These are phyloP conservation scores for Thamnophis sirtalis DNA, from an alignment of 2,113 vertebrate species.

Conservation along the genomic window DNA sequence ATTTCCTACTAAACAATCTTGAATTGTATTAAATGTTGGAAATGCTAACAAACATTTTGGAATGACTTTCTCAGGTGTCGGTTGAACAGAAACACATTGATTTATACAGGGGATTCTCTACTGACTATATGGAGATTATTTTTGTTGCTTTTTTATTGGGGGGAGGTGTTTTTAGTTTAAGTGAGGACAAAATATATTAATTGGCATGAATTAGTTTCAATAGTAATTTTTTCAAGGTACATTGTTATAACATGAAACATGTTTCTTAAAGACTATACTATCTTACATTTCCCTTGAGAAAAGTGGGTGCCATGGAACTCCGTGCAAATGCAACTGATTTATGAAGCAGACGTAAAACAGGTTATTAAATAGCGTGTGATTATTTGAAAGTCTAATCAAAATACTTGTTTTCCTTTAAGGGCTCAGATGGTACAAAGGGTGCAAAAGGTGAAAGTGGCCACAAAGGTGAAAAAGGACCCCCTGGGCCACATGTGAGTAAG, in stretches of 20 bases:
- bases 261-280: not conserved
- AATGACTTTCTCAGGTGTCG: not conserved
- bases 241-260: not conserved
- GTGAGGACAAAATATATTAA: not conserved
- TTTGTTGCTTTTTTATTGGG: not conserved
- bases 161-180: not conserved
- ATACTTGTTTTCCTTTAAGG: conserved; percentile 48
- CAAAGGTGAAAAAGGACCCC: conserved; percentile 56
- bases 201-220: not conserved
- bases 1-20: not conserved
- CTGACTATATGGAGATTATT: not conserved
- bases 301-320: not conserved
- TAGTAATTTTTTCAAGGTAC: not conserved
- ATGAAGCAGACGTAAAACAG: not conserved
- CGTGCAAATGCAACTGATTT: not conserved
- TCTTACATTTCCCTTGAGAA: not conserved
- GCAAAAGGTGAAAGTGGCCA: conserved; percentile 68
- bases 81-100: not conserved
- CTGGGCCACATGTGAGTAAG: not conserved
- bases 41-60: not conserved
- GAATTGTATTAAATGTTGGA: not conserved
- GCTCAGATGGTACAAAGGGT: conserved; percentile 72
- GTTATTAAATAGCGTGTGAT: not conserved
- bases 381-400: not conserved
- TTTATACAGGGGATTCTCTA: not conserved